Conservation (phyloP, 2,888 invertebrate species). For the Liodrosophila aerea region DNA sequence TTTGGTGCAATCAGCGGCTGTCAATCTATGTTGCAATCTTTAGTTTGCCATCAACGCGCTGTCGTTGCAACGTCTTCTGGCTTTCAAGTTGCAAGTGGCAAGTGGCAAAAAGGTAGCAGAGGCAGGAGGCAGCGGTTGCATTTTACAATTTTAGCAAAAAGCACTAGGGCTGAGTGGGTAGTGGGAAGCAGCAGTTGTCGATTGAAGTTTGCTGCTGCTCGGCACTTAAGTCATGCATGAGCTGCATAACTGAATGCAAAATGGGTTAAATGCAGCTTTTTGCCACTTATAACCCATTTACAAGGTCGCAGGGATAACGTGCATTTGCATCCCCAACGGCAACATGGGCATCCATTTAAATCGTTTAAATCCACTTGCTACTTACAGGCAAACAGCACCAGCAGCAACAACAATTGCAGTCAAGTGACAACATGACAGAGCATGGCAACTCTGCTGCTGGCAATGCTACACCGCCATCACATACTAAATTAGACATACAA, state of each 20-base stretch:
- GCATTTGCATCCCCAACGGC: slow-evolving; percentile 26
- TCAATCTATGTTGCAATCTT: slow-evolving; percentile 74
- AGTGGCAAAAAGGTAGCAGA: slow-evolving; percentile 30
- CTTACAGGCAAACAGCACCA: slow-evolving; percentile 53
- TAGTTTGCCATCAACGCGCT: slow-evolving; percentile 50
- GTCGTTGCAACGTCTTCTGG: slow-evolving; percentile 23
- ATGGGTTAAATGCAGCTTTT: slow-evolving; percentile 58
- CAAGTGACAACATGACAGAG: slow-evolving; percentile 64
- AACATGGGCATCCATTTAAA: slow-evolving; percentile 45
- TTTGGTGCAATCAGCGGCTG: slow-evolving; percentile 67
- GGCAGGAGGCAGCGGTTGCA: slow-evolving; percentile 30
- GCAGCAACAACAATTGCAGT: slow-evolving; percentile 42
- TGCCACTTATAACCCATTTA: slow-evolving; percentile 62
- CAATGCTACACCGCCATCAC: slow-evolving; percentile 40
- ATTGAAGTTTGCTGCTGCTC: slow-evolving; percentile 13
- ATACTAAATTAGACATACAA: slow-evolving; percentile 79
- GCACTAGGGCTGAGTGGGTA: background rate
- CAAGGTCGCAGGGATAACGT: slow-evolving; percentile 17
- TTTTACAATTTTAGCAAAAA: background rate
- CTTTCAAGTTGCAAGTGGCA: slow-evolving; percentile 27
- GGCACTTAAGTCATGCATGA: slow-evolving; percentile 58
- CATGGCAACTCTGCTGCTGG: slow-evolving; percentile 32
- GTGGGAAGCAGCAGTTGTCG: slow-evolving; percentile 19
- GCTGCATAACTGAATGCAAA: slow-evolving; percentile 49
- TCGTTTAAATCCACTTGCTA: slow-evolving; percentile 53